These are phyloP conservation scores for Euleptes europaea DNA, from an alignment of 2,113 vertebrate genomes.

Conservation along the genomic window DNA sequence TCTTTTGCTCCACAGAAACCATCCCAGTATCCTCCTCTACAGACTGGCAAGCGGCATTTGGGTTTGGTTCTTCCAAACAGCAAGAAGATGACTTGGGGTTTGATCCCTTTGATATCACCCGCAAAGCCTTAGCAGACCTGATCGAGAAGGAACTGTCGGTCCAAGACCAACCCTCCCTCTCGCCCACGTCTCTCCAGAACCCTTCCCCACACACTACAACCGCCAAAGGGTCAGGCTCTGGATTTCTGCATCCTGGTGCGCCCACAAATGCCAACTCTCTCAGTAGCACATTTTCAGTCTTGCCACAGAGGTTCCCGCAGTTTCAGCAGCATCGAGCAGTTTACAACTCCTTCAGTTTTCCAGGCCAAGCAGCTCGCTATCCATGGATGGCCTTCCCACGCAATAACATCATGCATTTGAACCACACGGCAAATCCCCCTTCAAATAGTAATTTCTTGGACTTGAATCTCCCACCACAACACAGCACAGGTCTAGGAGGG, in stretches of 20 bases:
- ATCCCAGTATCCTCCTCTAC: conserved; percentile 98
- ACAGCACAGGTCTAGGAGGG: conserved; percentile 97
- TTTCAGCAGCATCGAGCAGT: conserved; percentile 96
- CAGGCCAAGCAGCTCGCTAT: conserved; percentile 89
- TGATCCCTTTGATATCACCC: conserved; percentile 98
- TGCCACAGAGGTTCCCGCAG: conserved; percentile 90
- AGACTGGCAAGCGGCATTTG: conserved; percentile 99
- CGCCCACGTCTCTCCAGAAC: conserved; percentile 80
- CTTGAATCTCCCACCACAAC: conserved; percentile 93
- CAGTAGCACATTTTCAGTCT: conserved; percentile 87
- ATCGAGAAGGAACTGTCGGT: conserved; percentile 99
- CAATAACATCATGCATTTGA: conserved; percentile 96
- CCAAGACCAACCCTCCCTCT: conserved; percentile 87
- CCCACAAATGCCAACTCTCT: conserved; percentile 85
- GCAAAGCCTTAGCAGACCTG: conserved; percentile 98
- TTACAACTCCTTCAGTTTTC: conserved; percentile 96
- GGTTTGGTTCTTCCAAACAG: conserved; percentile 97
- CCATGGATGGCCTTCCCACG: conserved; percentile 94
- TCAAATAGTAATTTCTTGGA: conserved; percentile 98
- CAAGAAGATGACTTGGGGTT: conserved; percentile 99
- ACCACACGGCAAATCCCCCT: conserved; percentile 92
- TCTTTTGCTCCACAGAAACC: conserved; percentile 82
- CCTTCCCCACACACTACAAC: conserved; percentile 82
- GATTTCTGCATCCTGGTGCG: conserved; percentile 80
- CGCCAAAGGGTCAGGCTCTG: conserved; percentile 85